Base-by-base conservation (phyloP, 2,113 vertebrate genomes). In the Condylura cristata region DNA sequence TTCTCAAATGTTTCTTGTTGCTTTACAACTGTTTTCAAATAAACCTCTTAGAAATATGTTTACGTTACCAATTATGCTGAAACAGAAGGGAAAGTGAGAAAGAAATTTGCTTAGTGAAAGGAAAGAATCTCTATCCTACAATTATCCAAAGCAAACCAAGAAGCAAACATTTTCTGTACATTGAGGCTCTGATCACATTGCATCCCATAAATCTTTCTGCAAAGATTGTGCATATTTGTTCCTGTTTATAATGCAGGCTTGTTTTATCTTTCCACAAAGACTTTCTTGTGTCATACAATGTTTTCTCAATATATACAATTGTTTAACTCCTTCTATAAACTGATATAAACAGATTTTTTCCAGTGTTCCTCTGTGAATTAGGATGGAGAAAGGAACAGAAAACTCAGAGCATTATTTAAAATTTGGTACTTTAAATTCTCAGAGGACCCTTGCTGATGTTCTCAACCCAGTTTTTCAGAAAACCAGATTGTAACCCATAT, bases 271-370 rank as follows among this genome's bases (percentile, higher is more conserved):
- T 83, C 83, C 76, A 93, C 80, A 89, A 93, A 95, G 89, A 17
- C 86, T 87, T 95, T 93, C 74, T 92, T 89, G 60, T 95, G 68
- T 96, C 94, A 90, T 68, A 92, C 63, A 95, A 82, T 79, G 80
- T 95, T 97, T 96, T 92, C 85, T 94, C 94, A 96, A 96, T 72
- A 96, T 91, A 96, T 87, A 92, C 96, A 97, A 86, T 58, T 92
- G 76, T 88, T 93, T 96, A 93, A 89, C 86, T 84, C 93, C 94
- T 93, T 4, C 80, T 94, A 90, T 85, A 92, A 97, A 84, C 82
- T n/a, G 12, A 94, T 51, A 93, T 7, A 39, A 97, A 48, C 63
- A 80, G 66, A 96, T 76, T 56, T 86, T 97, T 97, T 93, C 95
- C 97, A 72, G 80, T 96, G 89, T 81, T 95, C 44, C 89, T 46